Evolutionary conservation across 2,888 invertebrate species (phyloP).

Genomic region (Trissonchulus latispiculum): DNA sequence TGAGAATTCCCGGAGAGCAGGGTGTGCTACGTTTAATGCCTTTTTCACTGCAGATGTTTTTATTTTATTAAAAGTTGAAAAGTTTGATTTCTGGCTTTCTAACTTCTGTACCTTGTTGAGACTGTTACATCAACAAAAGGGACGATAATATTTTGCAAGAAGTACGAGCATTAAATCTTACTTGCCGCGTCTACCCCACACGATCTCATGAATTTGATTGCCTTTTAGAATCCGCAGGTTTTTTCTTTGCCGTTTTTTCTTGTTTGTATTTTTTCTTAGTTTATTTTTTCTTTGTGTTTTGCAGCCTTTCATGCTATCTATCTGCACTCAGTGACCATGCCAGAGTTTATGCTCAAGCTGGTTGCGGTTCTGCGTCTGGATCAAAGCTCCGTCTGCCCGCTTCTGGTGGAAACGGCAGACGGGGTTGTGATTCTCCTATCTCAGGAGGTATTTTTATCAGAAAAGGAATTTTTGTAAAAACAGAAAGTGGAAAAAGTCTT

Average conservation of each 20-base stretch:
- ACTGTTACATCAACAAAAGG: no score
- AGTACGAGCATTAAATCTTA: no score
- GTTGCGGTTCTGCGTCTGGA: neutral
- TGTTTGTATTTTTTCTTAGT: neutral
- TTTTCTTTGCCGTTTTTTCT: neutral
- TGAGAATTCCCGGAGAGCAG: slow-evolving; percentile 5
- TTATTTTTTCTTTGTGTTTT: neutral
- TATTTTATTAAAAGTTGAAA: no score
- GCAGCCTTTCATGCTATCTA: slow-evolving; percentile 12
- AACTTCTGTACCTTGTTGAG: no score
- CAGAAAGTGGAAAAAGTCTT: no score
- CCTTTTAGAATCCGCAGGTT: no score
- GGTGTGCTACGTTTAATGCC: neutral
- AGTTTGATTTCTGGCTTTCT: no score
- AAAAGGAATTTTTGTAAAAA: no score
- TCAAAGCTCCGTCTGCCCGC: neutral
- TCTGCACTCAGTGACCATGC: neutral
- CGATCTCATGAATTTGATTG: no score
- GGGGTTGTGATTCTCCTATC: neutral
- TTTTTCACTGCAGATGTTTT: neutral
- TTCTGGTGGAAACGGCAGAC: neutral
- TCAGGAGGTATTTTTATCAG: no score
- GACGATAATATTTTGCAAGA: no score
- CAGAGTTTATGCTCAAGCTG: slow-evolving; percentile 6
- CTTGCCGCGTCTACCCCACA: no score